Base-by-base conservation (phyloP, 2,113 vertebrate genomes). In the Ellobius talpinus region DNA sequence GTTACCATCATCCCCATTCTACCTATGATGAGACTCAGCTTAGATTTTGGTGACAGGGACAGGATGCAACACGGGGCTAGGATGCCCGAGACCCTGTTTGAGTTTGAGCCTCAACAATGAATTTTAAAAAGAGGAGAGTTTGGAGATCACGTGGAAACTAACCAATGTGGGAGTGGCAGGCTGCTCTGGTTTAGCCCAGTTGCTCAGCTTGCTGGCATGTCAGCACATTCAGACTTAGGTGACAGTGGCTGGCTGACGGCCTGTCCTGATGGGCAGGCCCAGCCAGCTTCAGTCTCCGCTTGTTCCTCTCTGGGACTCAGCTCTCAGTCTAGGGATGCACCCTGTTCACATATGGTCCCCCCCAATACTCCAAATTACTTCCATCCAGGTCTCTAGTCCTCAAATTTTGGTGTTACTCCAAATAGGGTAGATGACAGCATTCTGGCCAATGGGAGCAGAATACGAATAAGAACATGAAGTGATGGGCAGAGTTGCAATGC, bases 201-300 rank as follows among this genome's bases (percentile, higher is more conserved):
- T 61, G 23, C 42, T 36, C 8, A 4, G 68, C 4, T 5, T 2
- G 0, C 4, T 52, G 55, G 42, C 39, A 73, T 19, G 45, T 78
- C 23, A 13, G 45, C 16, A 42, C 16, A 5, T 70, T 63, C 21
- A 31, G 61, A 70, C 16, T 17, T 19, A 88, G 36, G 47, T 33
- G 33, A 17, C 24, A 13, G 19, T 55, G 12, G 21, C 42, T 65
- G 4, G 5, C 4, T 45, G 29, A 24, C 0, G 1, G 6, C n/a
- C 13, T 5, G 21, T 7, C 45, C 55, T 65, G 2, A 63, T 33
- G 36, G 39, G 16, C 2, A 31, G 29, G n/a, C 58, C 50, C 33
- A 52, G 33, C 58, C 8, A 10, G 29, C 58, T 82, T 91, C n/a
- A 33, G 65, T 2, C 8, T 31, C 36, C 36, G 17, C 42, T 42